These are phyloP conservation scores for Trinectes maculatus DNA, from an alignment of 2,113 vertebrate genomes.

Conservation along the genomic window DNA sequence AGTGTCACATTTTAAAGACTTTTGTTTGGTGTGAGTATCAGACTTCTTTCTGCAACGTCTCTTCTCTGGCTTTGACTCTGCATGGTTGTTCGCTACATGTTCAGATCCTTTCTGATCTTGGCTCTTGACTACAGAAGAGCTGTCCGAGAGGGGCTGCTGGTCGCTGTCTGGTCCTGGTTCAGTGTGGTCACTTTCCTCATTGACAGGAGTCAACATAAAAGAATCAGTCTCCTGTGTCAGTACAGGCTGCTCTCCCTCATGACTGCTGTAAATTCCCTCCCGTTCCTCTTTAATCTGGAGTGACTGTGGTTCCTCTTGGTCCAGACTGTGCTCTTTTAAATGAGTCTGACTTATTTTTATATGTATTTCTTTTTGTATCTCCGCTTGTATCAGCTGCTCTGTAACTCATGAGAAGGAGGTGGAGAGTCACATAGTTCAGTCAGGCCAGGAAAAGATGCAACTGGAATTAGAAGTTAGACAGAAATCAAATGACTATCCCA, in stretches of 20 bases:
- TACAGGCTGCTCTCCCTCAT: constrained; percentile 1
- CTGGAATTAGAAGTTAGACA: too few species aligned
- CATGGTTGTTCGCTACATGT: background rate
- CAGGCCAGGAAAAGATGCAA: too few species aligned
- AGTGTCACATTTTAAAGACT: constrained; percentile 1
- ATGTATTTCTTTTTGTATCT: too few species aligned
- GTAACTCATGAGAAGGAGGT: too few species aligned
- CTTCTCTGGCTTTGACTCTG: background rate
- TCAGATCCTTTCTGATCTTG: background rate
- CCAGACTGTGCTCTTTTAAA: too few species aligned
- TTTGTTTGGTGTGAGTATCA: background rate
- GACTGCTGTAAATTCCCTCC: background rate
- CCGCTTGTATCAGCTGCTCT: too few species aligned
- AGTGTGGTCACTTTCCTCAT: background rate
- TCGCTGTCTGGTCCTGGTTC: constrained; percentile 1
- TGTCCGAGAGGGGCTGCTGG: background rate
- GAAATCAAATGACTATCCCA: too few species aligned
- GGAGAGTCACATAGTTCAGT: too few species aligned
- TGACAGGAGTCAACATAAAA: background rate
- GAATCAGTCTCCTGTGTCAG: background rate
- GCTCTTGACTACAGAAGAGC: background rate
- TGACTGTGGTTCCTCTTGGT: background rate
- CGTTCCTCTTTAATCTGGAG: background rate
- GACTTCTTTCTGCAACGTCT: background rate
- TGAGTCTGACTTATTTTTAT: too few species aligned